Evolutionary conservation across 2,888 invertebrate species (phyloP).

Genomic region (Ennomos quercinarius): DNA sequence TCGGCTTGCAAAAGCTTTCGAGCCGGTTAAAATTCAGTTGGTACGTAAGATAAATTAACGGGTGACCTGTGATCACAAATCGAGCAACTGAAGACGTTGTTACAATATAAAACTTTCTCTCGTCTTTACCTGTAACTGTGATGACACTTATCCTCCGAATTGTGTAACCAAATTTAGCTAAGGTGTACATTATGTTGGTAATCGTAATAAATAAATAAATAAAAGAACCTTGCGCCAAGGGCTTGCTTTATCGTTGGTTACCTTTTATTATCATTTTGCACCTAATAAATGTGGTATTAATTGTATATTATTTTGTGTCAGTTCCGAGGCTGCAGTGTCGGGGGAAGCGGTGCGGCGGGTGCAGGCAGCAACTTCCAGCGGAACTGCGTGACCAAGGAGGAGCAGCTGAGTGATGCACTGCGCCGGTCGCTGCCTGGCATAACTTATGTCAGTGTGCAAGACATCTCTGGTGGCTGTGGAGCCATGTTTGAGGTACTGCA

Average conservation of each 20-base stretch:
- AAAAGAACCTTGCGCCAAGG: too few relatives aligned
- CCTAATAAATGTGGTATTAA: too few relatives aligned
- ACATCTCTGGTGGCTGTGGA: slow-evolving; percentile 92
- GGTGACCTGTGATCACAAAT: too few relatives aligned
- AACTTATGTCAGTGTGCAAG: slow-evolving; percentile 87
- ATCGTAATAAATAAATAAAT: too few relatives aligned
- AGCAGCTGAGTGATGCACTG: slow-evolving; percentile 65
- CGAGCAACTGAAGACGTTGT: too few relatives aligned
- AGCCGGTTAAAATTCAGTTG: slow-evolving; percentile 64
- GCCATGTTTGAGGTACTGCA: slow-evolving; percentile 90
- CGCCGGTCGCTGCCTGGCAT: slow-evolving; percentile 86
- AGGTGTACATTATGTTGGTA: too few relatives aligned
- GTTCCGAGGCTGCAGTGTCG: slow-evolving; percentile 55
- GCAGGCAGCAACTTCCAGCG: slow-evolving; percentile 60
- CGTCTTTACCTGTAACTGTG: too few relatives aligned
- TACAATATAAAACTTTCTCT: too few relatives aligned
- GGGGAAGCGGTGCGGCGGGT: slow-evolving; percentile 42
- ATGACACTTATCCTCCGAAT: too few relatives aligned
- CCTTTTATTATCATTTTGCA: neutral
- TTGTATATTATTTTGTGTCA: slow-evolving; percentile 1
- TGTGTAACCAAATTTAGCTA: too few relatives aligned
- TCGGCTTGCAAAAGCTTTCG: slow-evolving; percentile 63
- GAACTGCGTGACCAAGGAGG: slow-evolving; percentile 69
- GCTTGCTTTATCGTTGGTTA: too few relatives aligned
- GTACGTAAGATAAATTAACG: slow-evolving; percentile 47